phyloP scores from a whole-genome alignment of 1,140 invertebrate genomes.

The Nasonia giraulti region DNA sequence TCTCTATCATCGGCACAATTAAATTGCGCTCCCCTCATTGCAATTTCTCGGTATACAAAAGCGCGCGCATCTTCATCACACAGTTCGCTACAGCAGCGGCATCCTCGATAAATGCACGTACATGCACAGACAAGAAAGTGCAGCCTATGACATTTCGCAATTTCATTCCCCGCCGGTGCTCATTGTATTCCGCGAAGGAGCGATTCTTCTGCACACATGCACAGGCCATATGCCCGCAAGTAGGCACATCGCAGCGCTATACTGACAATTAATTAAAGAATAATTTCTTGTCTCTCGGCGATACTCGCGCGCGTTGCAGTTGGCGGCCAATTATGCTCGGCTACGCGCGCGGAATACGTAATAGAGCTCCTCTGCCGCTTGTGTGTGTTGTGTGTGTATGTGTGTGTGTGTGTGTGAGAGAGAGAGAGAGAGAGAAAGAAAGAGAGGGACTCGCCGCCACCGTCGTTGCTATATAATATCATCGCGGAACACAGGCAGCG shows the following conservation, averaged over 20 bases:
- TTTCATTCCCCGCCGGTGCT: neutral
- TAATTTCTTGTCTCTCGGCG: conserved; percentile 74
- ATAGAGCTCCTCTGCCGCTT: conserved; percentile 51
- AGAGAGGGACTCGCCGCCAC: neutral
- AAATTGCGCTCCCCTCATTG: neutral
- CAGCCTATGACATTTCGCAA: neutral
- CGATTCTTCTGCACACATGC: conserved; percentile 27
- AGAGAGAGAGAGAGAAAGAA: neutral
- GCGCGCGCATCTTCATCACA: neutral
- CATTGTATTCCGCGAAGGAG: conserved; percentile 37
- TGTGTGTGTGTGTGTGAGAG: no score
- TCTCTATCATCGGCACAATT: neutral
- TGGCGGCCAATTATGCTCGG: conserved; percentile 73
- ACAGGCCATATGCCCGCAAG: neutral
- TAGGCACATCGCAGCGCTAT: neutral
- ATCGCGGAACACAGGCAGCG: neutral
- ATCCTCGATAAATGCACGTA: neutral
- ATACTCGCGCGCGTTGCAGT: conserved; percentile 66
- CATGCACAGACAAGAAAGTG: neutral
- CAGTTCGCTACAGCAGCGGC: no score
- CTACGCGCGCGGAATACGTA: conserved; percentile 72
- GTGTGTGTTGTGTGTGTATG: no score
- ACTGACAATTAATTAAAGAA: conserved; percentile 75
- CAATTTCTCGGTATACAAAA: neutral
- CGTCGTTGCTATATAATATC: conserved; percentile 37